phyloP scores from a whole-genome alignment of 2,113 vertebrate species.

The Tragulus kanchil region DNA sequence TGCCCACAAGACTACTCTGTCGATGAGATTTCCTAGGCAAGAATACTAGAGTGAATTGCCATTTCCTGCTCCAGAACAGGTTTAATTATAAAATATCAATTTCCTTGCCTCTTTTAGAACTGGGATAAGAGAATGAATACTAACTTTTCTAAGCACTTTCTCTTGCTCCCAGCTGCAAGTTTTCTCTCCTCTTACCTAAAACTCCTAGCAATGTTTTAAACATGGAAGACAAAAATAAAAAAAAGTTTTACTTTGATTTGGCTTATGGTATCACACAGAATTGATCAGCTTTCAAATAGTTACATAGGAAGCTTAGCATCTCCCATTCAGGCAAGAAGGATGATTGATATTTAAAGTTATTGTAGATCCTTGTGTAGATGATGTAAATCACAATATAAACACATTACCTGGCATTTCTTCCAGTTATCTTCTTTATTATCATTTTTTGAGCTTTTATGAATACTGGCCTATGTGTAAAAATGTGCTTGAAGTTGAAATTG shows the following conservation, averaged over 20 bases:
- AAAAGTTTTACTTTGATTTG: neutral
- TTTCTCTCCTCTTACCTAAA: neutral
- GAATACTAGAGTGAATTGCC: too few species aligned
- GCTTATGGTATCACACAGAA: neutral
- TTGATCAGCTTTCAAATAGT: neutral
- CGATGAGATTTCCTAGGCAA: too few species aligned
- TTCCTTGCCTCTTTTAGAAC: neutral
- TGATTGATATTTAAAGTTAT: neutral
- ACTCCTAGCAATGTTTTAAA: neutral
- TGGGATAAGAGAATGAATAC: neutral
- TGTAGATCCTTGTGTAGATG: neutral
- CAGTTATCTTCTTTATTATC: neutral
- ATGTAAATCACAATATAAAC: neutral
- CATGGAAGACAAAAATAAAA: neutral
- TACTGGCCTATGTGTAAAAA: neutral
- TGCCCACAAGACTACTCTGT: too few species aligned
- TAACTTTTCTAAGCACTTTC: constrained; percentile 7
- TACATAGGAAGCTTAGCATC: neutral
- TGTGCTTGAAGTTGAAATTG: neutral
- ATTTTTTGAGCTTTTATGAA: constrained; percentile 43
- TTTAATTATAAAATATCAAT: constrained; percentile 31
- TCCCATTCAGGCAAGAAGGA: neutral
- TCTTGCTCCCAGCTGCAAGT: neutral
- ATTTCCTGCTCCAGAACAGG: too few species aligned
- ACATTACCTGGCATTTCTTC: neutral